Percentiles rank a stretch among this genome's conserved stretches.
phyloP scores from a whole-genome alignment of 2,113 vertebrate species.

The Pseudonaja textilis region DNA sequence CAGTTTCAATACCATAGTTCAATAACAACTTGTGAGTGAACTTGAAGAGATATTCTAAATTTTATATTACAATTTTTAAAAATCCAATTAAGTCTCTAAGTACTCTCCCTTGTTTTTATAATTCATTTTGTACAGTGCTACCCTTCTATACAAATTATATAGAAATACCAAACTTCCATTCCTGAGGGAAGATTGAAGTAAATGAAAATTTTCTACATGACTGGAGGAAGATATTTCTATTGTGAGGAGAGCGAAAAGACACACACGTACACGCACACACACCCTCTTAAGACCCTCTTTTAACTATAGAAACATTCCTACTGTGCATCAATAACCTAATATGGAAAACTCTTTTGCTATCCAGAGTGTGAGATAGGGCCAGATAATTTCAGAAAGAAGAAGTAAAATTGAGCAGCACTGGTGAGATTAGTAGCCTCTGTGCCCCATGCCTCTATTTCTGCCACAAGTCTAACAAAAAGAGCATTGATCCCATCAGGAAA shows the following conservation, averaged over 20 bases:
- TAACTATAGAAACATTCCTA: background rate
- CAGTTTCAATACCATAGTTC: background rate
- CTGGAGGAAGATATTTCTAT: background rate
- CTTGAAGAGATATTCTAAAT: background rate
- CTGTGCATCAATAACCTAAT: background rate
- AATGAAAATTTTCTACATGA: background rate
- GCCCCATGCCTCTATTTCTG: background rate
- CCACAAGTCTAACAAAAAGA: background rate
- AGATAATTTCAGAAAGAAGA: background rate
- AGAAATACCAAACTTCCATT: background rate
- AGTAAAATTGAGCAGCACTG: background rate
- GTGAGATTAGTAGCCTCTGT: background rate
- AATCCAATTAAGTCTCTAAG: background rate
- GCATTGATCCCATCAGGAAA: background rate
- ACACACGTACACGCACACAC: background rate
- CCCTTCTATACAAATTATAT: background rate
- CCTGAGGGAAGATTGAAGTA: background rate
- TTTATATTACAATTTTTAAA: background rate
- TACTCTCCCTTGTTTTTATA: background rate
- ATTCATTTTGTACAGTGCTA: background rate
- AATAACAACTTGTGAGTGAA: background rate
- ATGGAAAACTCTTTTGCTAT: background rate
- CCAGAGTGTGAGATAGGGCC: background rate
- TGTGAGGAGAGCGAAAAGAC: background rate
- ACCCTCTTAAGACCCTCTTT: background rate